These are phyloP conservation scores for Campylorhamphus procurvoides DNA, from an alignment of 2,113 vertebrate genomes.

Conservation along the genomic window DNA sequence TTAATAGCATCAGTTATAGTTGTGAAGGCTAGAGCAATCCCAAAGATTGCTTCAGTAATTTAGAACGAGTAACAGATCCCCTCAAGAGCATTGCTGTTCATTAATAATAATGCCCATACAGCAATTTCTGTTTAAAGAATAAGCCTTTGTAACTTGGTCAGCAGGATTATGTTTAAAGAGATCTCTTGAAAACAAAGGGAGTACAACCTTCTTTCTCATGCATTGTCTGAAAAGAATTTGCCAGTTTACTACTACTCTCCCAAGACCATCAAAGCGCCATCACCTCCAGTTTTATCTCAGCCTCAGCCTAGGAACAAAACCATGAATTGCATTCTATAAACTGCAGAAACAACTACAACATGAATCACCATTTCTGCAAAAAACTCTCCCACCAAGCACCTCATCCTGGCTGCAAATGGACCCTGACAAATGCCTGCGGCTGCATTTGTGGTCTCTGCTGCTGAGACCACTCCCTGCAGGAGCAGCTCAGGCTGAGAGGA, in stretches of 20 bases:
- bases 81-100: not conserved
- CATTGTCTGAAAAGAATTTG: not conserved
- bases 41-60: not conserved
- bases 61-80: conserved; percentile 22
- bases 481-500: not conserved
- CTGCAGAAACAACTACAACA: not conserved
- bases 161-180: not conserved
- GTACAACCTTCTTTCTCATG: not conserved
- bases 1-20: conserved; percentile 8
- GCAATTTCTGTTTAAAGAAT: not conserved
- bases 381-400: not conserved
- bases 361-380: not conserved
- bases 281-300: not conserved
- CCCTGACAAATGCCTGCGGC: not conserved
- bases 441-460: not conserved
- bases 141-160: conserved; percentile 23
- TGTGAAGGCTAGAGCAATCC: conserved; percentile 25
- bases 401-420: not conserved
- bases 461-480: not conserved
- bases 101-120: conserved; percentile 22
- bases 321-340: not conserved
- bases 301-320: not conserved
- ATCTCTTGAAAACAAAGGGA: not conserved
- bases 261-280: not conserved
- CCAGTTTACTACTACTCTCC: not conserved